Conservation (phyloP, 2,113 vertebrate species). For the Petaurus breviceps region DNA sequence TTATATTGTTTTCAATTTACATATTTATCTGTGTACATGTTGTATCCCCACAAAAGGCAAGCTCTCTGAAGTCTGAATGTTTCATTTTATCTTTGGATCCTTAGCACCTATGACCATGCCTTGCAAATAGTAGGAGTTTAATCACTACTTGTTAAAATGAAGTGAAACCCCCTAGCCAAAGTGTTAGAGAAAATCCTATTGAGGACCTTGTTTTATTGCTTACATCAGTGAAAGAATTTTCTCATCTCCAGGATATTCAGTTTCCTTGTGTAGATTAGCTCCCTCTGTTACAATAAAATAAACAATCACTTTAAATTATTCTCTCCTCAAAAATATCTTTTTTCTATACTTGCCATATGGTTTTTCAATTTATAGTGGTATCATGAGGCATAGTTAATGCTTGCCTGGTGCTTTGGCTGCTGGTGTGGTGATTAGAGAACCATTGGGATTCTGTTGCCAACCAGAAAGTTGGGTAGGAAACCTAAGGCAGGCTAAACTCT, state of each 20-base stretch:
- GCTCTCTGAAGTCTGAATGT: not conserved
- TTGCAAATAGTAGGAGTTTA: not conserved
- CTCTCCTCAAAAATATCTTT: slow-evolving; percentile 62
- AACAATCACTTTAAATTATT: slow-evolving; percentile 66
- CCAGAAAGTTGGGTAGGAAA: slow-evolving; percentile 57
- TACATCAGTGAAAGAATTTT: slow-evolving; percentile 46
- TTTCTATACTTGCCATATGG: slow-evolving; percentile 71
- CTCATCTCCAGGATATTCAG: slow-evolving; percentile 60
- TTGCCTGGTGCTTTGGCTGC: slow-evolving; percentile 72
- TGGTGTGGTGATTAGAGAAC: slow-evolving; percentile 59
- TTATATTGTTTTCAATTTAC: not conserved
- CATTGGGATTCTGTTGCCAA: slow-evolving; percentile 49
- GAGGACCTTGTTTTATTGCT: not conserved
- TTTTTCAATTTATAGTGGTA: slow-evolving; percentile 66
- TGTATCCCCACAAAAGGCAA: not conserved
- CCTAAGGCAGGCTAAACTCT: slow-evolving; percentile 1
- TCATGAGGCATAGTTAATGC: slow-evolving; percentile 74
- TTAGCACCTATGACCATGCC: not conserved
- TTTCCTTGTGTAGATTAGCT: slow-evolving; percentile 57
- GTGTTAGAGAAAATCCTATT: not conserved
- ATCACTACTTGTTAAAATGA: not conserved
- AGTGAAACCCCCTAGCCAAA: not conserved
- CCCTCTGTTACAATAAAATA: slow-evolving; percentile 61
- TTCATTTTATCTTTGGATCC: not conserved
- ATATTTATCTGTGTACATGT: not conserved